Base-by-base conservation (phyloP, 2,888 invertebrate genomes). In the Automeris io region DNA sequence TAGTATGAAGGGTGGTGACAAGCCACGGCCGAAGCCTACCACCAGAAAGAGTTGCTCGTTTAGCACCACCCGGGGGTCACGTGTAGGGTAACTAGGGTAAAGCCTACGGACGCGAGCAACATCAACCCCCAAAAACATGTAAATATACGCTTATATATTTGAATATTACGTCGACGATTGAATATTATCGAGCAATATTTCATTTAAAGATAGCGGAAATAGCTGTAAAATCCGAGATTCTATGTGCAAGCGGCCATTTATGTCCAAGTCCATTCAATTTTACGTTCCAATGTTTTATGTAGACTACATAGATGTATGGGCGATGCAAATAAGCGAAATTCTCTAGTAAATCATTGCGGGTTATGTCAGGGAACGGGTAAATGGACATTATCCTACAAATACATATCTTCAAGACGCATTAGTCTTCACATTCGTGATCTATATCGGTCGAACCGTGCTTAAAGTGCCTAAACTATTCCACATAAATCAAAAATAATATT, bases 321-420 rank as follows among this genome's bases (percentile, higher is more conserved):
- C 57, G 61, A 72, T 78, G 74, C 77, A 77, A 81, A 80, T 80
- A 74, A 72, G 73, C 69, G 56, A 63, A 70, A 71, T 77, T 70
- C 67, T 69, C 62, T 48, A 62, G 61, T 77, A 75, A 79, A 78
- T 74, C 77, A 70, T 61, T 52, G 45, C 51, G 52, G 46, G 70
- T 74, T 70, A 69, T 69, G 64, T 55, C 51, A 51, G 59, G 60
- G 63, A 57, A 56, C 60, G 58, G 56, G 58, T 59, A 57, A 64
- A 63, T 61, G 55, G 66, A 61, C 54, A 63, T 66, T 67, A 62
- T 69, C 61, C 62, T 61, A 70, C 62, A 66, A 68, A 56, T 61
- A 57, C 61, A 63, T 64, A 64, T 62, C 68, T 69, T 67, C 52
- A 54, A 54, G 49, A 55, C 49, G 57, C 69, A 72, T 71, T 65